phyloP scores from a whole-genome alignment of 2,797 vertebrate species.

The Sarcophilus harrisii region DNA sequence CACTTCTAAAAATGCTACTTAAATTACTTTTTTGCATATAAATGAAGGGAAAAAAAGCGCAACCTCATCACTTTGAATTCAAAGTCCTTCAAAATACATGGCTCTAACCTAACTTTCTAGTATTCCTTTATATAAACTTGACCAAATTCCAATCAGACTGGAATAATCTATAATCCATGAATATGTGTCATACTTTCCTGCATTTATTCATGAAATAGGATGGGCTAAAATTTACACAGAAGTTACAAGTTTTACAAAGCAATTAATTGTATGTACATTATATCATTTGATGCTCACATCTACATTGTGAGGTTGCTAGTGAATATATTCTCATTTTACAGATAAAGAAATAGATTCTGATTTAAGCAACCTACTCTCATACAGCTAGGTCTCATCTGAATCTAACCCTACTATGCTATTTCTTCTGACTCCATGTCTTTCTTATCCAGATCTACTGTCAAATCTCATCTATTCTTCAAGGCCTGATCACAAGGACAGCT shows the following conservation, averaged over 20 bases:
- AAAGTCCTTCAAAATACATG: neutral
- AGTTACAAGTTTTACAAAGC: neutral
- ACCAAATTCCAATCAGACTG: neutral
- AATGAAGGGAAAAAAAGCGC: constrained; percentile 73
- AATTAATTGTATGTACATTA: neutral
- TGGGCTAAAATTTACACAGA: neutral
- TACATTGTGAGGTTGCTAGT: too few relatives aligned
- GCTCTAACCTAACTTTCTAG: neutral
- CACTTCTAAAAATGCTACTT: constrained; percentile 82
- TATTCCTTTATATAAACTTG: neutral
- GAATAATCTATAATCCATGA: neutral
- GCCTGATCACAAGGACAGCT: too few relatives aligned
- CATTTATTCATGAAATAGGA: neutral
- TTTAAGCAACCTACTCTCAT: too few relatives aligned
- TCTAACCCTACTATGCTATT: too few relatives aligned
- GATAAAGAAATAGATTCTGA: too few relatives aligned
- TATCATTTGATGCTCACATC: neutral
- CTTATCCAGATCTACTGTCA: too few relatives aligned
- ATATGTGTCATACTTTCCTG: neutral
- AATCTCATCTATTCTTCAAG: too few relatives aligned
- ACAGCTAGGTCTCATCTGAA: too few relatives aligned
- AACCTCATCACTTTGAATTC: neutral
- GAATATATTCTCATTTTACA: neutral
- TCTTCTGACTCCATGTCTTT: too few relatives aligned
- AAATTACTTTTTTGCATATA: constrained; percentile 88